A percentile compares a stretch with the other conserved stretches of the same genome.
phyloP scores from a whole-genome alignment of 2,113 vertebrate genomes.

The Grus americana region DNA sequence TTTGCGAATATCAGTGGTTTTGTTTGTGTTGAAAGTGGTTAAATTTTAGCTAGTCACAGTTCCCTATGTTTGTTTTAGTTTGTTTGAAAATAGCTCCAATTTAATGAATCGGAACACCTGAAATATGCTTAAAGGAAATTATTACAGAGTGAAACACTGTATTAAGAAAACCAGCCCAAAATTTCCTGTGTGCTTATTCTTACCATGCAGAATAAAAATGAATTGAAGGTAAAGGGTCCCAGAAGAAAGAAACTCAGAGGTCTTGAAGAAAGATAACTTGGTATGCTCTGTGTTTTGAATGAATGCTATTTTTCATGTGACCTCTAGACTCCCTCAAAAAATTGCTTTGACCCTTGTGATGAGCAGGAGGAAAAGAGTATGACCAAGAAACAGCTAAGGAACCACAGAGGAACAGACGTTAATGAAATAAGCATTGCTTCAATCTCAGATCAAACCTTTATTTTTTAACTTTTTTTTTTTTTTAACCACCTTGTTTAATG shows the following conservation, averaged over 20 bases:
- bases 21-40: not conserved
- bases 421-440: not conserved
- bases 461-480: not conserved
- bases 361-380: not conserved
- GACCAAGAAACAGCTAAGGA: not conserved
- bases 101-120: conserved; percentile 22
- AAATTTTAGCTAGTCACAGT: not conserved
- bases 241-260: not conserved
- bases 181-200: not conserved
- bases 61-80: not conserved
- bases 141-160: not conserved
- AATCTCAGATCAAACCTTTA: not conserved
- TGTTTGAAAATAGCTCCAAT: not conserved
- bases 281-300: not conserved
- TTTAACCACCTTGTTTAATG: not conserved
- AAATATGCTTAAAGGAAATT: not conserved
- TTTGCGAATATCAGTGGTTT: not conserved
- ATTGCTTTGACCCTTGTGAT: not conserved
- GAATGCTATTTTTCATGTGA: not conserved
- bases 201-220: not conserved
- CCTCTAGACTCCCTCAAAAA: not conserved
- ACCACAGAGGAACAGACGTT: not conserved
- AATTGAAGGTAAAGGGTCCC: not conserved
- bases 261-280: not conserved
- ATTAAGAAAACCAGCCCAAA: not conserved